phyloP scores from a whole-genome alignment of 2,888 invertebrate species.

The Epiblema foenella region DNA sequence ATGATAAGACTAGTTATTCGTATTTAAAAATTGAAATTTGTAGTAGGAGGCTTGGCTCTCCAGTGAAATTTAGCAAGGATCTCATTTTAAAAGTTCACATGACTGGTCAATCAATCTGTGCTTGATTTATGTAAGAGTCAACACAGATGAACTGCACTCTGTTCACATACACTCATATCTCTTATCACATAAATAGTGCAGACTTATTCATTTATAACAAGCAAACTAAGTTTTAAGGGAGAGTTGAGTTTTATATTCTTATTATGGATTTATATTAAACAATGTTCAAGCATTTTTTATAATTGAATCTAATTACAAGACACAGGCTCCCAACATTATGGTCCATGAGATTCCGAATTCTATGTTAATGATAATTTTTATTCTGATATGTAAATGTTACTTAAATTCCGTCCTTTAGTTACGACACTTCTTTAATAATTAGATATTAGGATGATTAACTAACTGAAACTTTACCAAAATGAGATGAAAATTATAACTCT shows the following conservation, averaged over 20 bases:
- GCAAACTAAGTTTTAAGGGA: background rate
- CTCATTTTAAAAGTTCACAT: background rate
- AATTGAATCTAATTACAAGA: background rate
- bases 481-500: background rate
- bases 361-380: background rate
- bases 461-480: background rate
- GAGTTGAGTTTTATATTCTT: background rate
- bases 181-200: too few species aligned
- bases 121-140: background rate
- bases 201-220: background rate
- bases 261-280: background rate
- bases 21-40: background rate
- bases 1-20: background rate
- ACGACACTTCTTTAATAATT: background rate
- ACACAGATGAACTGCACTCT: background rate
- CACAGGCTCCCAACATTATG: background rate
- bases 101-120: background rate
- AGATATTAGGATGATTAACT: constrained; percentile 13
- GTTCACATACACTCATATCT: background rate
- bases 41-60: background rate
- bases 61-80: background rate
- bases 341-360: background rate
- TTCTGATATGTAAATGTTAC: background rate
- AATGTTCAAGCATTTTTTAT: background rate
- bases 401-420: constrained; percentile 30